These are phyloP conservation scores for Anthoscopus minutus DNA, from an alignment of 2,113 vertebrate species.

Conservation along the genomic window DNA sequence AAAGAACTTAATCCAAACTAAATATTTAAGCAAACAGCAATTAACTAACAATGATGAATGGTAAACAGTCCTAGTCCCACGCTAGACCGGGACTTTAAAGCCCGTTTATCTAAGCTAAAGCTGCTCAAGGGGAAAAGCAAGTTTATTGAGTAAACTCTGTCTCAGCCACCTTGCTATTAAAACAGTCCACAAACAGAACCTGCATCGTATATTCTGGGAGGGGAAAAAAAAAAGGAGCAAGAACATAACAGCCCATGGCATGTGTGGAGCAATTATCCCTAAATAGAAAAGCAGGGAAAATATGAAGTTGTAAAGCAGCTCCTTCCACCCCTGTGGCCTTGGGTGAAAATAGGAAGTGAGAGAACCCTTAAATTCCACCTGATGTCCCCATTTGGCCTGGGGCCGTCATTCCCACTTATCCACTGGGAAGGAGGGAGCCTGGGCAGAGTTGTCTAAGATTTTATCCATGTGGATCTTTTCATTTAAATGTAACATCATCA, in stretches of 20 bases:
- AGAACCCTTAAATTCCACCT: not conserved
- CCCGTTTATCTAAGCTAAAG: slow-evolving; percentile 21
- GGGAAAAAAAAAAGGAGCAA: not conserved
- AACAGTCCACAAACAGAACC: not conserved
- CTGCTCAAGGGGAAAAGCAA: slow-evolving; percentile 30
- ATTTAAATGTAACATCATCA: not conserved
- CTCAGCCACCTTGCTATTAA: not conserved
- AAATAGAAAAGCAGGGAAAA: not conserved
- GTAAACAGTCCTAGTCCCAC: slow-evolving; percentile 8
- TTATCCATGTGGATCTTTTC: not conserved
- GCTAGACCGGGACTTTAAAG: not conserved
- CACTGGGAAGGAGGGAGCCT: not conserved
- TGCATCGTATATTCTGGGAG: not conserved
- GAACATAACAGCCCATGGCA: not conserved
- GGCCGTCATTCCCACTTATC: accelerated
- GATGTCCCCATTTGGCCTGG: not conserved
- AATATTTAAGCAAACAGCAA: slow-evolving; percentile 45
- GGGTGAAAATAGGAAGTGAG: not conserved
- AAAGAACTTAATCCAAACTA: slow-evolving; percentile 25
- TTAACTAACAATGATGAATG: slow-evolving; percentile 34
- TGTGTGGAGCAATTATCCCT: not conserved
- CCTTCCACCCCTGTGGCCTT: not conserved
- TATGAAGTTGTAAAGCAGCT: not conserved
- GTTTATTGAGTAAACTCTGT: slow-evolving; percentile 35
- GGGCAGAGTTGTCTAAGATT: not conserved